phyloP scores from a whole-genome alignment of 2,113 vertebrate species.

The Eleginops maclovinus region DNA sequence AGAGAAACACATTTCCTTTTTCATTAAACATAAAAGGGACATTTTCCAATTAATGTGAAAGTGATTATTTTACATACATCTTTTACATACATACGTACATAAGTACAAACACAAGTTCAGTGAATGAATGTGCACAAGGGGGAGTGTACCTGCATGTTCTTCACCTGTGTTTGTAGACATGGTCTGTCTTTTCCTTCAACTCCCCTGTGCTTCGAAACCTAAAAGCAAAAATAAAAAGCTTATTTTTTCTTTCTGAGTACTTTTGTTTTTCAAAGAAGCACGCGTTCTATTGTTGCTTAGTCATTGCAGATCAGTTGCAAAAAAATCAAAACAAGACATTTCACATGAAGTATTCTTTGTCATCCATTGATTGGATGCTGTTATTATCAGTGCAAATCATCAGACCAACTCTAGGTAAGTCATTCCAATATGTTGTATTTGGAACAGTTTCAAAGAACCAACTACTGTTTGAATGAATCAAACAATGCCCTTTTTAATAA shows the following conservation, averaged over 20 bases:
- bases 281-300: not conserved
- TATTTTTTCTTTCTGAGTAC: not conserved
- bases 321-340: not conserved
- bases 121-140: too few species aligned
- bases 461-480: too few species aligned
- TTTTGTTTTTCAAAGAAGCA: not conserved
- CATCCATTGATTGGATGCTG: not conserved
- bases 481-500: too few species aligned
- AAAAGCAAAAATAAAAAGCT: not conserved
- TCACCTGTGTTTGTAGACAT: not conserved
- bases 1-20: not conserved
- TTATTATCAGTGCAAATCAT: too few species aligned
- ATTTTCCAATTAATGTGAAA: too few species aligned
- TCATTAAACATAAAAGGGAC: too few species aligned
- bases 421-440: too few species aligned
- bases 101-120: too few species aligned
- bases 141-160: conserved; percentile 7
- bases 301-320: not conserved
- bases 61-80: too few species aligned
- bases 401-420: too few species aligned
- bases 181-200: not conserved
- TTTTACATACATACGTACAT: too few species aligned
- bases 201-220: not conserved
- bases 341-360: not conserved
- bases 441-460: too few species aligned